Percentiles rank a stretch among this genome's conserved stretches.
These are phyloP conservation scores for Paramormyrops hopkinsi DNA, from an alignment of 2,797 vertebrate species.

Conservation along the genomic window DNA sequence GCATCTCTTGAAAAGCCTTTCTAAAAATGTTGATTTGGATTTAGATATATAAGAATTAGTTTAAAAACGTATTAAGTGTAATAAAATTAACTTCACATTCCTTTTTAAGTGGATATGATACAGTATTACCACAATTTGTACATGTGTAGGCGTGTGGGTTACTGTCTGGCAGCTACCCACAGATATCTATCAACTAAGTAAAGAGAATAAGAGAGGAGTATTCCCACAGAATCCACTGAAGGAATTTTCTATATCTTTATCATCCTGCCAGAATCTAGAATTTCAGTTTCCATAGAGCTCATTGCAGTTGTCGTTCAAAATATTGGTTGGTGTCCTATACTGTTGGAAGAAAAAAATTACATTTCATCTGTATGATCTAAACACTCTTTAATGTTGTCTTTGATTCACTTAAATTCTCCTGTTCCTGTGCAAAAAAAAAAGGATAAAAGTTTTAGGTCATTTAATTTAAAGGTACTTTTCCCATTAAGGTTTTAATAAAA, in stretches of 20 bases:
- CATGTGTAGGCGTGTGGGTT: not conserved
- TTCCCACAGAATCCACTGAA: slow-evolving; percentile 6
- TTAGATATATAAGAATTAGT: not conserved
- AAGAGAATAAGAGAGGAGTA: not conserved
- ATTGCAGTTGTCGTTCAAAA: not conserved
- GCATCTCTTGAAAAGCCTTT: not conserved
- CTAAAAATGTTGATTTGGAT: not conserved
- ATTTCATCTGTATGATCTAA: not conserved
- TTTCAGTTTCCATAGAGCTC: not conserved
- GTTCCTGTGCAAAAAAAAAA: not conserved
- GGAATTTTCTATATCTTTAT: not conserved
- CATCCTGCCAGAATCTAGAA: not conserved
- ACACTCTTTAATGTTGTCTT: not conserved
- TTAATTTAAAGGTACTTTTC: not conserved
- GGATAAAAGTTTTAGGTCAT: not conserved
- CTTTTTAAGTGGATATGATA: not conserved
- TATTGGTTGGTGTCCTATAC: not conserved
- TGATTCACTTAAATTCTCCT: not conserved
- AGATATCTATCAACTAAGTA: not conserved
- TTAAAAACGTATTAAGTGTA: not conserved
- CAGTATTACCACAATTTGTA: not conserved
- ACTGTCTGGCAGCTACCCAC: not conserved
- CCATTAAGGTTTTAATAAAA: slow-evolving; percentile 6
- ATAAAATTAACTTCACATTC: not conserved
- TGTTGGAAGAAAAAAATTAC: not conserved